Conservation (phyloP, 2,888 invertebrate genomes). For the Drosophila quinaria region DNA sequence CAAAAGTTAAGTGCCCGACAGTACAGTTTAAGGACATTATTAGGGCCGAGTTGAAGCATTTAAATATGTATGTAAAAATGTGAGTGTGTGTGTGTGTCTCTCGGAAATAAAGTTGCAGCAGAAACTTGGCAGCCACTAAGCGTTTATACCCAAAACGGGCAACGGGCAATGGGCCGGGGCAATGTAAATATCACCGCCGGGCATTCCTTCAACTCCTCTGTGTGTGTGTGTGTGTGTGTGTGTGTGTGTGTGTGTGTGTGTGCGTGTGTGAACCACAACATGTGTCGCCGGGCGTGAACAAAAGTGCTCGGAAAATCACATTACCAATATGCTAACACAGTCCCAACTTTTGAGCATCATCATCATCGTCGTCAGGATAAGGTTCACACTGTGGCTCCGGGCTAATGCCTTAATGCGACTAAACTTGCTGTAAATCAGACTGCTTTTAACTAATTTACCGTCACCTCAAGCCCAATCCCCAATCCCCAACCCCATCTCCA, state of each 20-base stretch:
- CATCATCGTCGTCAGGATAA: slow-evolving; percentile 13
- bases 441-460: slow-evolving; percentile 74
- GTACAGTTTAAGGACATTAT: slow-evolving; percentile 66
- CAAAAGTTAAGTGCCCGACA: slow-evolving; percentile 57
- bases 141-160: slow-evolving; percentile 52
- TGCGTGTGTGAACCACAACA: slow-evolving; percentile 75
- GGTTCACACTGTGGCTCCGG: slow-evolving; percentile 17
- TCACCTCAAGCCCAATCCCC: slow-evolving; percentile 33
- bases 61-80: slow-evolving; percentile 6
- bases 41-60: slow-evolving; percentile 24
- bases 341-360: slow-evolving; percentile 48
- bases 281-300: slow-evolving; percentile 77
- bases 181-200: slow-evolving; percentile 66
- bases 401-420: slow-evolving; percentile 76
- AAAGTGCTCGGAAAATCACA: slow-evolving; percentile 77
- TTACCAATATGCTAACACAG: slow-evolving; percentile 64
- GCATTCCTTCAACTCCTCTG: slow-evolving; percentile 41
- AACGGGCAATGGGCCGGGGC: slow-evolving; percentile 15
- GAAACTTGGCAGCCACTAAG: slow-evolving; percentile 54
- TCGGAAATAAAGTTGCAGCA: slow-evolving; percentile 47
- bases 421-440: slow-evolving; percentile 72
- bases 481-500: neutral
- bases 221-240: slow-evolving; percentile 7
- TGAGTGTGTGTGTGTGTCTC: slow-evolving; percentile 3
- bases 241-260: slow-evolving; percentile 41